Percentiles rank a stretch among this genome's conserved stretches.
These are phyloP conservation scores for Narcine bancroftii DNA, from an alignment of 2,113 vertebrate genomes.

Conservation along the genomic window DNA sequence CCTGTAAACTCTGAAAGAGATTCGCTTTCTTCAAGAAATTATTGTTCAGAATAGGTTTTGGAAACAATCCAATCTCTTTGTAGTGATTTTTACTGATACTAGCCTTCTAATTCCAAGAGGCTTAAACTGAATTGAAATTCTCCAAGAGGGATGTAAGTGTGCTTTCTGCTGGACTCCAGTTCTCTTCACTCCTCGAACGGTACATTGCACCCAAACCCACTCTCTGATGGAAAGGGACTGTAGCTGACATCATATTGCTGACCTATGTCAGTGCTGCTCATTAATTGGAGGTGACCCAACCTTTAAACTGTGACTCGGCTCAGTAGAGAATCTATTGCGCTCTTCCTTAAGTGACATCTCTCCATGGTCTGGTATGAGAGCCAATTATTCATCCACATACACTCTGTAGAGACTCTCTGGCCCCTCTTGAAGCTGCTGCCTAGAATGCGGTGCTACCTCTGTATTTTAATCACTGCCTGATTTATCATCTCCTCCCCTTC, in stretches of 20 bases:
- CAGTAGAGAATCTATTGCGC: not conserved
- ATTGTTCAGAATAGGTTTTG: not conserved
- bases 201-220: not conserved
- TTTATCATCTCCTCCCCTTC: not conserved
- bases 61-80: not conserved
- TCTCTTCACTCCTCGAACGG: too few species aligned
- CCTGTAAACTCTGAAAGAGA: too few species aligned
- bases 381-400: not conserved
- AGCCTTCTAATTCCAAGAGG: not conserved
- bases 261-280: not conserved
- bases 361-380: not conserved
- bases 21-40: not conserved
- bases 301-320: not conserved
- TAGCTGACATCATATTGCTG: not conserved
- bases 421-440: not conserved
- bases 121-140: not conserved
- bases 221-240: not conserved
- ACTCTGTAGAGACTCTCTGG: not conserved
- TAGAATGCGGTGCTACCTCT: not conserved
- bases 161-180: not conserved
- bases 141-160: not conserved
- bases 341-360: not conserved
- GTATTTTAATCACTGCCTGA: not conserved
- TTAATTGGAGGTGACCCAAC: not conserved
- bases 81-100: not conserved